Evolutionary conservation across 2,113 vertebrate genomes (phyloP).

Genomic region (Xiphias gladius): DNA sequence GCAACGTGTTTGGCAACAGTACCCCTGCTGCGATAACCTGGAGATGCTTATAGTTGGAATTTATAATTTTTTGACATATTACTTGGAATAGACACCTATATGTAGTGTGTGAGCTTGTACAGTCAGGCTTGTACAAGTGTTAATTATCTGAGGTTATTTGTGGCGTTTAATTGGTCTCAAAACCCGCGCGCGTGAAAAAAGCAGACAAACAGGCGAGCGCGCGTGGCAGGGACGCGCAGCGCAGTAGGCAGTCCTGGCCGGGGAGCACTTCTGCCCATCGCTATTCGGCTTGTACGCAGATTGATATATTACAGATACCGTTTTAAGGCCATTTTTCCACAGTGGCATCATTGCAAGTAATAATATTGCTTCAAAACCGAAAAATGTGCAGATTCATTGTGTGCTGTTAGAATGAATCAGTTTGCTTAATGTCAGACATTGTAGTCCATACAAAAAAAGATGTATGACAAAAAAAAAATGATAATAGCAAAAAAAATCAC

Average conservation of each 20-base stretch:
- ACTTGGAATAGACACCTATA: not conserved
- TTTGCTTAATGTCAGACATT: too few relatives aligned
- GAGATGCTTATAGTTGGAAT: slow-evolving; percentile 8
- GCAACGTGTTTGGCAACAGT: slow-evolving; percentile 62
- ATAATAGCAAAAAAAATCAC: too few relatives aligned
- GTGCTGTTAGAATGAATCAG: not conserved
- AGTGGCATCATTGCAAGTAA: not conserved
- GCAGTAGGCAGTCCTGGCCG: too few relatives aligned
- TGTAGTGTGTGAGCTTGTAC: not conserved
- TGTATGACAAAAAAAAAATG: too few relatives aligned
- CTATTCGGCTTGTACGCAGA: not conserved
- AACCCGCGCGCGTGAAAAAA: too few relatives aligned
- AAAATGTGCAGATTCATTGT: not conserved
- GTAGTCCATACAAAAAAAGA: too few relatives aligned
- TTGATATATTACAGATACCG: not conserved
- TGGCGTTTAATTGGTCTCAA: too few relatives aligned
- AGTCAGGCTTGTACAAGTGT: not conserved
- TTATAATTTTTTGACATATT: slow-evolving; percentile 13
- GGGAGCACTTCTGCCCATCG: too few relatives aligned
- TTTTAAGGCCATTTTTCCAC: not conserved
- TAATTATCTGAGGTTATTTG: slow-evolving; percentile 6
- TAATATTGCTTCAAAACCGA: not conserved
- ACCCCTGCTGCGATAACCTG: slow-evolving; percentile 18
- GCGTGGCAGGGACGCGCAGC: too few relatives aligned
- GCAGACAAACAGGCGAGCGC: too few relatives aligned